Percentiles rank a stretch among this genome's conserved stretches.
Evolutionary conservation across 2,888 invertebrate species (phyloP).

Genomic region (Cataglyphis rosenhaueri): DNA sequence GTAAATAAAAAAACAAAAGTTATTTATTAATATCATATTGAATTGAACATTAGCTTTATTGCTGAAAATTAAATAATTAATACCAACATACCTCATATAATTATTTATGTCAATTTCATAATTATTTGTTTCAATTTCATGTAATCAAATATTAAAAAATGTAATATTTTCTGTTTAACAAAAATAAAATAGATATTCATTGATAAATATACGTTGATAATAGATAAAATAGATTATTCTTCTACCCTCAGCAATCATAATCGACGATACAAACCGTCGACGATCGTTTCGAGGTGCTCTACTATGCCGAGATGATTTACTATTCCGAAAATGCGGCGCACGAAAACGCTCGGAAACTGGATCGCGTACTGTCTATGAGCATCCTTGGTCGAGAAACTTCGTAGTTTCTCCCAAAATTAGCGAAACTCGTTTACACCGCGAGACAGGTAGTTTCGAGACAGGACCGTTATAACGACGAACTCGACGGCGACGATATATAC

Average conservation of each 20-base stretch:
- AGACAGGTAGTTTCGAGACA: constrained; percentile 71
- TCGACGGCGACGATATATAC: constrained; percentile 29
- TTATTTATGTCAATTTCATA: not conserved
- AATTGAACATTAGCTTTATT: not conserved
- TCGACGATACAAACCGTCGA: constrained; percentile 3
- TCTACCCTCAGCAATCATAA: not conserved
- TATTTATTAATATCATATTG: not conserved
- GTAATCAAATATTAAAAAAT: not conserved
- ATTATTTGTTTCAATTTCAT: too few species aligned
- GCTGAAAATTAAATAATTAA: not conserved
- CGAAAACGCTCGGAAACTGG: constrained; percentile 44
- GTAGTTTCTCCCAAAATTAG: constrained; percentile 70
- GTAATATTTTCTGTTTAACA: not conserved
- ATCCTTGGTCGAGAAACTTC: constrained; percentile 64
- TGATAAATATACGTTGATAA: too few species aligned
- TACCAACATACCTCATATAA: not conserved
- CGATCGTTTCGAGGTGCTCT: constrained; percentile 7
- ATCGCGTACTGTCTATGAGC: constrained; percentile 49
- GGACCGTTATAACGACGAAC: constrained; percentile 70
- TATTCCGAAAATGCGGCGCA: not conserved
- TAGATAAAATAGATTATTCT: not conserved
- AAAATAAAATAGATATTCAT: not conserved
- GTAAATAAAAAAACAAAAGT: not conserved
- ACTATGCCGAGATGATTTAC: constrained; percentile 26
- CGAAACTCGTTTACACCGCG: constrained; percentile 72